Percentiles rank a stretch among this genome's conserved stretches.
Conservation (phyloP, 2,113 vertebrate species). For the Scomber scombrus region DNA sequence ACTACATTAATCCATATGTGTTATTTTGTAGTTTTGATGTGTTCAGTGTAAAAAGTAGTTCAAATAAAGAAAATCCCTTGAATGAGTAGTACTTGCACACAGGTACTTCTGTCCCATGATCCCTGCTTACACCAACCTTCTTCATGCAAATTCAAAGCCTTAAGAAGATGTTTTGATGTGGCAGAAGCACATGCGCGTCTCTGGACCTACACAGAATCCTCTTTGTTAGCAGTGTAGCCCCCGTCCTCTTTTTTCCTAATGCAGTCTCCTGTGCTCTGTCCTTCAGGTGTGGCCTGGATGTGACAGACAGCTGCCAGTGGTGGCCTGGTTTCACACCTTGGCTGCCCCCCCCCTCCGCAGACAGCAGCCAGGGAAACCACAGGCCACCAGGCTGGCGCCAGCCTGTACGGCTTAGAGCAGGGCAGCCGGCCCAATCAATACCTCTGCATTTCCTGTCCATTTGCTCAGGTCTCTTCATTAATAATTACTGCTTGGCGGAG, state of each 20-base stretch:
- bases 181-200: background rate
- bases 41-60: too few species aligned
- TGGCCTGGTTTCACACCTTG: constrained; percentile 82
- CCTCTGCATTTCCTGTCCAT: constrained; percentile 99
- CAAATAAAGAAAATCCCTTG: too few species aligned
- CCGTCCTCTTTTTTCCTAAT: background rate
- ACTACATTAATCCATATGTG: too few species aligned
- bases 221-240: constrained; percentile 1
- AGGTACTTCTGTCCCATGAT: background rate
- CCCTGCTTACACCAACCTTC: background rate
- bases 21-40: too few species aligned
- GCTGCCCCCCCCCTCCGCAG: constrained; percentile 59
- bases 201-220: background rate
- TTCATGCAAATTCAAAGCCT: background rate
- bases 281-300: constrained; percentile 73
- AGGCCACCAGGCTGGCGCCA: constrained; percentile 97
- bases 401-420: constrained; percentile 80
- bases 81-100: background rate
- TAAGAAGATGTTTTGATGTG: background rate
- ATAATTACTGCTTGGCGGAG: constrained; percentile 96
- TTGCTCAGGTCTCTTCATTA: constrained; percentile 99
- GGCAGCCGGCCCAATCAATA: constrained; percentile 94
- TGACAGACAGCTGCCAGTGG: constrained; percentile 75
- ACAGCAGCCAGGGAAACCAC: constrained; percentile 93
- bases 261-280: constrained; percentile 51